These are phyloP conservation scores for Trichoplusia ni DNA, from an alignment of 1,140 invertebrate genomes.

Conservation along the genomic window DNA sequence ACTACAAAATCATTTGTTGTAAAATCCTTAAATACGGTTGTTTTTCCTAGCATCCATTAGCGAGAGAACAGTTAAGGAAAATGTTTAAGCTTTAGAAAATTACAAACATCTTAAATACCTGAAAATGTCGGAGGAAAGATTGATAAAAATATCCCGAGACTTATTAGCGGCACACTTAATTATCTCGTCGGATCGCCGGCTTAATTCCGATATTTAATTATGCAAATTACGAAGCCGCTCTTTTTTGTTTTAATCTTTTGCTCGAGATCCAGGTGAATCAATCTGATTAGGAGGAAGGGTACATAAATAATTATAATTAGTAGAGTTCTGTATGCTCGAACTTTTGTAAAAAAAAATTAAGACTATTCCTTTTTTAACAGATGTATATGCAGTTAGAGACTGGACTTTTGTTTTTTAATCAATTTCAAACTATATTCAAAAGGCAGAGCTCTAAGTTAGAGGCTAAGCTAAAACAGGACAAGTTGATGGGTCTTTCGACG, in stretches of 20 bases:
- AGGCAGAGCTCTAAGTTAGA: no score
- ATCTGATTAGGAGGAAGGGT: slow-evolving; percentile 9
- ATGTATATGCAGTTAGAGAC: no score
- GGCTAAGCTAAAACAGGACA: no score
- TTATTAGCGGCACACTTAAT: slow-evolving; percentile 57
- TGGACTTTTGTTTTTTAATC: no score
- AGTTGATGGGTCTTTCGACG: no score
- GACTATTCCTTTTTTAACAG: no score
- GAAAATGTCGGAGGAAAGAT: slow-evolving; percentile 38
- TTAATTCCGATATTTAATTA: slow-evolving; percentile 72
- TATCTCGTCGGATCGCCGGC: slow-evolving; percentile 50
- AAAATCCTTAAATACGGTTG: slow-evolving; percentile 43
- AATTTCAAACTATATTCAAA: no score
- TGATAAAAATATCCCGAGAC: slow-evolving; percentile 48
- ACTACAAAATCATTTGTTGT: slow-evolving; percentile 40
- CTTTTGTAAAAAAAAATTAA: no score
- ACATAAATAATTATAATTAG: no score
- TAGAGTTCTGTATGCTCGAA: no score
- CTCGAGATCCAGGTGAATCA: slow-evolving; percentile 44
- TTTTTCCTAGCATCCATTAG: slow-evolving; percentile 57
- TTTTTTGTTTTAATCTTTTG: slow-evolving; percentile 30
- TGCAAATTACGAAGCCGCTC: slow-evolving; percentile 59
- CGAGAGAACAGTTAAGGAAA: slow-evolving; percentile 46
- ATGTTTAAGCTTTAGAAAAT: slow-evolving; percentile 48
- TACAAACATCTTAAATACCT: slow-evolving; percentile 54